Base-by-base conservation (phyloP, 2,888 invertebrate genomes). In the Cinara cedri region DNA sequence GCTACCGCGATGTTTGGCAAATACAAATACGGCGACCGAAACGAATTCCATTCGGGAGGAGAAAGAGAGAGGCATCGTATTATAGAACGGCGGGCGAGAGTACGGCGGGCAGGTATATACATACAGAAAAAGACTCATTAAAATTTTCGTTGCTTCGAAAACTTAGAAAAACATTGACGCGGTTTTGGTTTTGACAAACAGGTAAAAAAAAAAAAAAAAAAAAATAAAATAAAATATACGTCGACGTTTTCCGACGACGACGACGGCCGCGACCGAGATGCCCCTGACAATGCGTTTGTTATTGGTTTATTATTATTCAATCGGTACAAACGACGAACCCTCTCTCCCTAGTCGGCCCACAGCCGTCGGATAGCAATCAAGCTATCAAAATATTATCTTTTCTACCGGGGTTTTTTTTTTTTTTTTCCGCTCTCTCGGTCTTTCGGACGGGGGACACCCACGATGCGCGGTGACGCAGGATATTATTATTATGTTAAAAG, bases 331-430 rank as follows among this genome's bases (percentile, higher is more conserved):
- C 34, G 66, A 76, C n/a, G n/a, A n/a, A n/a, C n/a, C n/a, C n/a
- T n/a, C n/a, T n/a, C n/a, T n/a, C n/a, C n/a, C n/a, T n/a, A n/a
- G n/a, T n/a, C n/a, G n/a, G 68, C 76, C 68, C 68, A 68, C 81
- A 66, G 72, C 19, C 63, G 63, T 63, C 34, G 72, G 72, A 75
- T 55, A 76, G 78, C 78, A 78, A 78, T 78, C 78, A 78, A 78
- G 70, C 70, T 78, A 78, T 78, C 78, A 78, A 60, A 78, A 78
- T 78, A 78, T 78, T 78, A 70, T 78, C 60, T 78, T 78, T 78
- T 70, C 78, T 78, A 78, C 78, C 14, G 78, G 78, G 68, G 49
- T 62, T 78, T 70, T 78, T 60, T 57, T 66, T 55, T 46, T 34
- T 76, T 72, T 60, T 60, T 44, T 21, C 21, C 11, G 44, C 16